Base-by-base conservation (phyloP, 2,797 vertebrate genomes). In the Cyprinella venusta region DNA sequence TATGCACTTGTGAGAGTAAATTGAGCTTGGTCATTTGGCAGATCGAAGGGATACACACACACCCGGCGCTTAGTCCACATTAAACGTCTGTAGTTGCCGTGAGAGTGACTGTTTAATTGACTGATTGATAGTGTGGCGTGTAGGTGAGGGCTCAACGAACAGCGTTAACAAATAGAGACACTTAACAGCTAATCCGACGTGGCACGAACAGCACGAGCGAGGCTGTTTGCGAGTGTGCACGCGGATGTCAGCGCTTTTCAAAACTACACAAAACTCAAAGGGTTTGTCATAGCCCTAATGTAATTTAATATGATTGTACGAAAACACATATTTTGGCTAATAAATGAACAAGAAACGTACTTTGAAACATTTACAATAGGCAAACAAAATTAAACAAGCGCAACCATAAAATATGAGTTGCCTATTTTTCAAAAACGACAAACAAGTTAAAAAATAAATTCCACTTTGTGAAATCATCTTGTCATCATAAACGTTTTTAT, bases 31-130 rank as follows among this genome's bases (percentile, higher is more conserved):
- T 89, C 84, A 85, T 80, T 82, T 88, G 69, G 64, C 82, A 70
- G 87, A 78, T 76, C 48, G 74, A 88, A 84, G 88, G 78, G 79
- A 84, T 71, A 83, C 85, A 76, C 84, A 68, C 79, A 78, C 82
- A 90, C 63, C 83, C 79, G 80, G 82, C 81, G 83, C 85, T 84
- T 59, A 84, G 81, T 85, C 82, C 69, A 81, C 80, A 85, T 85
- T 83, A 89, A 85, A 84, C 84, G 80, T 82, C 81, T 85, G 88
- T 83, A 84, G 87, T 83, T 86, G 84, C 84, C 84, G 90, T 91
- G 90, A 93, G 93, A 93, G 90, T 86, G 91, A 80, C 90, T 93
- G 92, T 93, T 94, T 95, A 95, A 94, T 95, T 94, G 94, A 94
- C 93, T 95, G 95, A 94, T 93, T 92, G 94, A 95, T 94, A 88